Evolutionary conservation across 2,888 invertebrate genomes (phyloP).

Genomic region (Pimpla rufipes): DNA sequence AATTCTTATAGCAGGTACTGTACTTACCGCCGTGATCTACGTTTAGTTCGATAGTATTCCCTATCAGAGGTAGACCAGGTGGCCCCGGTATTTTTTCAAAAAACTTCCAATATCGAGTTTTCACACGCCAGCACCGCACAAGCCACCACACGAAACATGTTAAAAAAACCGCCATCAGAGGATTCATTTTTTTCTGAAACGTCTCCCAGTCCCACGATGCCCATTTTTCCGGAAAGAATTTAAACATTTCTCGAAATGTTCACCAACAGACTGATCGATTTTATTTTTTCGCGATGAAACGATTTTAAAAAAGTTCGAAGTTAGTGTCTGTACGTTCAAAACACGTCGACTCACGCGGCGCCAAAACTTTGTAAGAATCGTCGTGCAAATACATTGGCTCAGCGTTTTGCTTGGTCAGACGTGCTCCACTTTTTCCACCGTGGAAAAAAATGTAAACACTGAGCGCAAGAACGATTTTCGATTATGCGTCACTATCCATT

Average conservation of each 20-base stretch:
- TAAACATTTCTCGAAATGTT: conserved; percentile 21
- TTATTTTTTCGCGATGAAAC: no score
- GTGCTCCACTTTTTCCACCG: conserved; percentile 47
- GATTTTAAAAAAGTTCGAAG: not conserved
- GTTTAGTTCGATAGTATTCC: conserved; percentile 88
- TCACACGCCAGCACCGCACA: conserved; percentile 63
- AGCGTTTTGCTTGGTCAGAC: conserved; percentile 66
- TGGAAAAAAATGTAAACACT: conserved; percentile 36
- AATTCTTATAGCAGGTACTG: not conserved
- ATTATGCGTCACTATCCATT: not conserved
- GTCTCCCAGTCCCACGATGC: conserved; percentile 40
- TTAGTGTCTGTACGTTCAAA: conserved; percentile 1
- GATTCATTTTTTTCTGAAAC: conserved; percentile 51
- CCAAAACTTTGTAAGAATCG: conserved; percentile 42
- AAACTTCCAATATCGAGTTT: conserved; percentile 85
- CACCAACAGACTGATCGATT: no score
- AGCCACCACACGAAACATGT: conserved; percentile 45
- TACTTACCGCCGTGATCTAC: conserved; percentile 88
- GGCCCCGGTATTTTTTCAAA: conserved; percentile 88
- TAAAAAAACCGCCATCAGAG: conserved; percentile 51
- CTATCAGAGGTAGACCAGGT: conserved; percentile 87
- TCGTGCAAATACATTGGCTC: not conserved
- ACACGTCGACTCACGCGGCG: conserved; percentile 18
- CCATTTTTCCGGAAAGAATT: conserved; percentile 54
- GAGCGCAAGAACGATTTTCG: conserved; percentile 6